A percentile compares a stretch with the other conserved stretches of the same genome.
Evolutionary conservation across 2,113 vertebrate genomes (phyloP).

Genomic region (Pionites leucogaster): DNA sequence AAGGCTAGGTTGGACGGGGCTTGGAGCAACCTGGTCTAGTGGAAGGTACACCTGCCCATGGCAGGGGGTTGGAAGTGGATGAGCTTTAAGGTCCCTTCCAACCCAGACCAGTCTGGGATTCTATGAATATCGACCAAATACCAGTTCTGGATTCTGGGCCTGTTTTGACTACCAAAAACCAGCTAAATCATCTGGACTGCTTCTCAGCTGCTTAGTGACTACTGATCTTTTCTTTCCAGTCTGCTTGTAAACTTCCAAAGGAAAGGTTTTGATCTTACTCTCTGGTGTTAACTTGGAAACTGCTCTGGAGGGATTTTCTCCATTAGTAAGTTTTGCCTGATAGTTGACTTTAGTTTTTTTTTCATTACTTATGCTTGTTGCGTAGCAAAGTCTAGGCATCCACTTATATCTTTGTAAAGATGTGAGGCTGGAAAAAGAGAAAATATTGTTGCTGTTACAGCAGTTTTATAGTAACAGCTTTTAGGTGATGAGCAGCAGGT

Average conservation of each 20-base stretch:
- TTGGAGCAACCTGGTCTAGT: neutral
- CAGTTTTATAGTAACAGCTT: neutral
- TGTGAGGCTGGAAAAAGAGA: neutral
- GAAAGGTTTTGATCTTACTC: rapidly evolving
- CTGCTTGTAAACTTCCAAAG: neutral
- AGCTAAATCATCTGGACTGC: neutral
- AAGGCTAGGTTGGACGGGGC: too few relatives aligned
- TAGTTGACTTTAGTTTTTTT: neutral
- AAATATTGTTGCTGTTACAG: neutral
- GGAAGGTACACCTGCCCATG: neutral
- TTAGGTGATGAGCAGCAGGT: neutral
- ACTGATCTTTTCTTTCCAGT: neutral
- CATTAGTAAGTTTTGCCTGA: neutral
- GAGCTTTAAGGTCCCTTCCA: neutral
- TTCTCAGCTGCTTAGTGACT: neutral
- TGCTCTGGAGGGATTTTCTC: neutral
- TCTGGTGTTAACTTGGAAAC: neutral
- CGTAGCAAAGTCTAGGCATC: neutral
- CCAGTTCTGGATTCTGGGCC: neutral
- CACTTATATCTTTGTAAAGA: neutral
- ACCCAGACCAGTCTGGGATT: neutral
- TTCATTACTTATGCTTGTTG: neutral
- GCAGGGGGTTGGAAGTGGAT: neutral
- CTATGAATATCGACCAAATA: rapidly evolving
- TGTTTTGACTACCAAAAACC: neutral